Percentiles rank a stretch among this genome's conserved stretches.
phyloP scores from a whole-genome alignment of 2,797 vertebrate genomes.

The Apogon talboti region DNA sequence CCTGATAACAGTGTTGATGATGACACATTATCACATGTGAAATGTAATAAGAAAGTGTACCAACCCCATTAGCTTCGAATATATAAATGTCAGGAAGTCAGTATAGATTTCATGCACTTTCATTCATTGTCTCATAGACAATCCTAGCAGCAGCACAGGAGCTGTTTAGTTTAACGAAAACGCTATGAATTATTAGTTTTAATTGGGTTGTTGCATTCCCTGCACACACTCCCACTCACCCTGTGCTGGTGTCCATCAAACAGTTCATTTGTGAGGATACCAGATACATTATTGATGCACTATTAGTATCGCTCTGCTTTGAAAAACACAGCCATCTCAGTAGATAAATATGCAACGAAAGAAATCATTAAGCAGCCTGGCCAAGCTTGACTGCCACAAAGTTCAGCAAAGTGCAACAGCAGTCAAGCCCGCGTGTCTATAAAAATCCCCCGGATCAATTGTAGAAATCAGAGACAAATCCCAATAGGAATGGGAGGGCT shows the following conservation, averaged over 20 bases:
- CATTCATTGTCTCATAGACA: neutral
- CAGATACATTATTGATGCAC: slow-evolving; percentile 68
- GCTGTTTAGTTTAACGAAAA: slow-evolving; percentile 28
- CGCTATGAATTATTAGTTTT: slow-evolving; percentile 24
- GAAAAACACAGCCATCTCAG: slow-evolving; percentile 56
- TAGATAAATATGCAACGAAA: slow-evolving; percentile 68
- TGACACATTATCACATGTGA: neutral
- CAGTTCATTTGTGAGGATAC: slow-evolving; percentile 48
- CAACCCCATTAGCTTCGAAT: neutral
- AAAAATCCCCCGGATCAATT: slow-evolving; percentile 63
- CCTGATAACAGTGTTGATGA: neutral
- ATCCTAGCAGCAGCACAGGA: neutral
- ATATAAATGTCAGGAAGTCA: neutral
- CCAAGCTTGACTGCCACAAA: slow-evolving; percentile 58
- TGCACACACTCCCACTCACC: slow-evolving; percentile 18
- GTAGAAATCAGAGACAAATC: slow-evolving; percentile 67
- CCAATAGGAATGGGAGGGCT: slow-evolving; percentile 41
- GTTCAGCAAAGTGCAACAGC: slow-evolving; percentile 67
- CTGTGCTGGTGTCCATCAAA: slow-evolving; percentile 52
- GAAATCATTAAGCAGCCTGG: slow-evolving; percentile 66
- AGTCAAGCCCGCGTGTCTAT: slow-evolving; percentile 71
- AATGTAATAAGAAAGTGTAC: neutral
- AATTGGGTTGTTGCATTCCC: slow-evolving; percentile 26
- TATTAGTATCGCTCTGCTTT: slow-evolving; percentile 57
- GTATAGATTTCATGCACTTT: neutral